phyloP scores from a whole-genome alignment of 1,140 invertebrate genomes.

The Dysdera silvatica region DNA sequence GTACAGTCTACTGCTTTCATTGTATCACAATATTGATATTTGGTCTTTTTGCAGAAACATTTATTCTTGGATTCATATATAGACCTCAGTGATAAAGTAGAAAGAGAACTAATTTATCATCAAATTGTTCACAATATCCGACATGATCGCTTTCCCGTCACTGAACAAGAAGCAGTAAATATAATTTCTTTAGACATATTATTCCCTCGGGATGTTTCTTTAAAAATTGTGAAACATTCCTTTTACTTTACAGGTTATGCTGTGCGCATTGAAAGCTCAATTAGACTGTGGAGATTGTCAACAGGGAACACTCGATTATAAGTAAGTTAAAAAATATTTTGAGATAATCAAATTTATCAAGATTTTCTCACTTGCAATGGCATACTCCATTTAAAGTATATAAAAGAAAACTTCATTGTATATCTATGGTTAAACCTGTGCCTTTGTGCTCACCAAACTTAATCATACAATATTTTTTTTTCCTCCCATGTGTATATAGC shows the following conservation, averaged over 20 bases:
- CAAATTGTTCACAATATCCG: slow-evolving; percentile 83
- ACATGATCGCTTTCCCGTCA: slow-evolving; percentile 81
- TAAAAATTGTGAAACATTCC: background rate
- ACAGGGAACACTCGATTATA: slow-evolving; percentile 34
- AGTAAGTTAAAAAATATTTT: slow-evolving; percentile 11
- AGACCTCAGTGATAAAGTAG: slow-evolving; percentile 75
- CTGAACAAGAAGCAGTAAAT: slow-evolving; percentile 83
- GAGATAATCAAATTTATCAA: too few species aligned
- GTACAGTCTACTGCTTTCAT: too few species aligned
- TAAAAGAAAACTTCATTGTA: too few species aligned
- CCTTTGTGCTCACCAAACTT: too few species aligned
- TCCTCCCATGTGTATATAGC: too few species aligned
- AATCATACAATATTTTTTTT: too few species aligned
- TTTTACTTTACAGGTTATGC: slow-evolving; percentile 62
- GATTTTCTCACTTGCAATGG: background rate
- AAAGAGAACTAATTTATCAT: slow-evolving; percentile 92
- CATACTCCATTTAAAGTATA: background rate
- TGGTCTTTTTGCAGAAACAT: slow-evolving; percentile 79
- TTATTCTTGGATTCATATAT: slow-evolving; percentile 78
- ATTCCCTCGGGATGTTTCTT: too few species aligned
- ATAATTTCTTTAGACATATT: too few species aligned
- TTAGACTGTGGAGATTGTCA: slow-evolving; percentile 77
- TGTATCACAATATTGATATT: slow-evolving; percentile 37
- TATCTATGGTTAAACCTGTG: too few species aligned
- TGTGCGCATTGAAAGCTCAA: slow-evolving; percentile 87